Base-by-base conservation (phyloP, 2,888 invertebrate species). In the Muschampia plurimacula region DNA sequence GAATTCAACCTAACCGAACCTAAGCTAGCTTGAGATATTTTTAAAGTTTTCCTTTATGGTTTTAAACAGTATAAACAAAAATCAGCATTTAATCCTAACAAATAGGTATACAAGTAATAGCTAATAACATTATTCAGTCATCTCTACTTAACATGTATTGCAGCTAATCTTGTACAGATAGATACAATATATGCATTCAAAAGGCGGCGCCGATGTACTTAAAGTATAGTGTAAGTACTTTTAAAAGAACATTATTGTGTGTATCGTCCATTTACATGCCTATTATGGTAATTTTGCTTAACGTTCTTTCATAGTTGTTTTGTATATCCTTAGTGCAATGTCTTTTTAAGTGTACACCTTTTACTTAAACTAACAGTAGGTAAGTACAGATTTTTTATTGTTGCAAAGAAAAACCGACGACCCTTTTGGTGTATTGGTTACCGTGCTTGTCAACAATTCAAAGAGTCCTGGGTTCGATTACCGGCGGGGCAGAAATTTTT, bases 91-190 rank as follows among this genome's bases (percentile, higher is more conserved):
- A 55, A 22, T 55, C 52, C 9, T 22, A 55, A 28, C 57, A 57
- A 57, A 28, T 10, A 28, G 57, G 22, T 22, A 22, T 22, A 22
- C 22, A 22, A 28, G 57, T 28, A 13, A 44, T 60, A 59, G 1
- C 10, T 60, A 72, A 69, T 71, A 59, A 67, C 71, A 69, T 63
- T 52, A 57, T 75, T 69, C 59, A 69, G 68, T 64, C 67, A 22
- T 46, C 28, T 70, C 39, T 64, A 64, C 69, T 64, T 70, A 70
- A 70, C 69, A 64, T 70, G 69, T 60, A 22, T 22, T 68, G 68
- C 44, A 69, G 62, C 49, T 49, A 62, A 69, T 69, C 69, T 69
- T 36, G n/a, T 52, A 9, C 49, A 62, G 69, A 69, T 69, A 22
- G 22, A 22, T 22, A 22, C 22, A 0, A 1, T 22, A 22, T 52